Percentiles rank a stretch among this genome's conserved stretches.
Evolutionary conservation across 2,888 invertebrate species (phyloP).

Genomic region (Morinoia aosen): DNA sequence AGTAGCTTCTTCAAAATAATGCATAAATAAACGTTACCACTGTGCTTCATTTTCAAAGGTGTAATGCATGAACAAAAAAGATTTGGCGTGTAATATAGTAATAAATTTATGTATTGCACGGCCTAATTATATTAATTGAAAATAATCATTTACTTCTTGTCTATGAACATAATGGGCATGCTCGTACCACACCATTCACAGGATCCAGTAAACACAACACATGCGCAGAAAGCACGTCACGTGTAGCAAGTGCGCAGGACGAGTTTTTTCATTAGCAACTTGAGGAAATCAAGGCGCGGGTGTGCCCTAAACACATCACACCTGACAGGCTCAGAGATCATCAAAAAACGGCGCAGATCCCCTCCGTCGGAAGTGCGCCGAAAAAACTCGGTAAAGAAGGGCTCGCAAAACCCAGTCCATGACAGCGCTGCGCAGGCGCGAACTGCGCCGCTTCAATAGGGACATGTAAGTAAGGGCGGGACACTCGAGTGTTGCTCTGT

Average conservation of each 20-base stretch:
- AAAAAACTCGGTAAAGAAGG: background rate
- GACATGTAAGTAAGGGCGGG: background rate
- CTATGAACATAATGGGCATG: background rate
- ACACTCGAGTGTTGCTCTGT: background rate
- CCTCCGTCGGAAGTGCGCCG: background rate
- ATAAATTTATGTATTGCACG: background rate
- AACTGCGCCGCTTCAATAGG: background rate
- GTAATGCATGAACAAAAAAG: background rate
- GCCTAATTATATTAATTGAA: background rate
- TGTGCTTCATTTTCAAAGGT: background rate
- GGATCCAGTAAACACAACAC: background rate
- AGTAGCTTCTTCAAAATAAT: background rate
- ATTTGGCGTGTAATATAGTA: background rate
- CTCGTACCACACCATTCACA: background rate
- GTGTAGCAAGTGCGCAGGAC: background rate
- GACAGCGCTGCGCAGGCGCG: background rate
- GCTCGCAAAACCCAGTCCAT: background rate
- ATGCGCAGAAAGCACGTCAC: background rate
- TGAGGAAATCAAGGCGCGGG: background rate
- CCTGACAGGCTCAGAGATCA: background rate
- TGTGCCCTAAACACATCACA: slow-evolving; percentile 22
- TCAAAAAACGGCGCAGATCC: background rate
- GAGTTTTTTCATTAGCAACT: background rate
- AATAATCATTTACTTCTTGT: background rate
- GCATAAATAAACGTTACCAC: background rate